Conservation (phyloP, 2,113 vertebrate species). For the Alethe diademata region DNA sequence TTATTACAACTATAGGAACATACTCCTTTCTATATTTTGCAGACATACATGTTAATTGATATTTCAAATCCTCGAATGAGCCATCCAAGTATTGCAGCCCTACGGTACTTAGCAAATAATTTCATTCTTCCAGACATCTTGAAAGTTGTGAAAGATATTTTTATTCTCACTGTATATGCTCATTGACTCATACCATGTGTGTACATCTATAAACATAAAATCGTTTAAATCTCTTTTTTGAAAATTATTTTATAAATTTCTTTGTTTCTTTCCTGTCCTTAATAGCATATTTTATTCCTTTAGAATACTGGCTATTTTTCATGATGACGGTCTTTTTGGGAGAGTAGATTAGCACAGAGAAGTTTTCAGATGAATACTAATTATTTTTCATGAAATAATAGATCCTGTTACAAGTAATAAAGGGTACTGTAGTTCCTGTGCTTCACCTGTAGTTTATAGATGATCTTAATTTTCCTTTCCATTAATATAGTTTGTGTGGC, state of each 20-base stretch:
- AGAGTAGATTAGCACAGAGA: neutral
- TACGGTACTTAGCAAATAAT: neutral
- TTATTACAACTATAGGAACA: neutral
- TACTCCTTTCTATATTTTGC: neutral
- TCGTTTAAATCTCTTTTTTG: fast-evolving
- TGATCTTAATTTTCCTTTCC: neutral
- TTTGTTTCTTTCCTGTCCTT: neutral
- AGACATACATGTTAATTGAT: neutral
- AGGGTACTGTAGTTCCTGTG: neutral
- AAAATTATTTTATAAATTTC: neutral
- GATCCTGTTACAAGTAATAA: neutral
- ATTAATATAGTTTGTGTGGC: neutral
- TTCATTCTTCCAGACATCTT: neutral
- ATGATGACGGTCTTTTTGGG: neutral
- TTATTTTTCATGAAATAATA: neutral
- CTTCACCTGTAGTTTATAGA: neutral
- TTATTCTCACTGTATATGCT: neutral
- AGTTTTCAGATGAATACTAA: neutral
- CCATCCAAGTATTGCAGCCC: neutral
- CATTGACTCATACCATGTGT: neutral
- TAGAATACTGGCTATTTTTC: neutral
- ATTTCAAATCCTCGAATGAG: neutral
- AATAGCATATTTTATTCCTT: neutral
- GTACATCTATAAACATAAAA: neutral
- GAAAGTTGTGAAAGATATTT: neutral